A percentile compares a stretch with the other conserved stretches of the same genome.
Conservation (phyloP, 2,113 vertebrate genomes). For the human (Homo sapiens) region DNA sequence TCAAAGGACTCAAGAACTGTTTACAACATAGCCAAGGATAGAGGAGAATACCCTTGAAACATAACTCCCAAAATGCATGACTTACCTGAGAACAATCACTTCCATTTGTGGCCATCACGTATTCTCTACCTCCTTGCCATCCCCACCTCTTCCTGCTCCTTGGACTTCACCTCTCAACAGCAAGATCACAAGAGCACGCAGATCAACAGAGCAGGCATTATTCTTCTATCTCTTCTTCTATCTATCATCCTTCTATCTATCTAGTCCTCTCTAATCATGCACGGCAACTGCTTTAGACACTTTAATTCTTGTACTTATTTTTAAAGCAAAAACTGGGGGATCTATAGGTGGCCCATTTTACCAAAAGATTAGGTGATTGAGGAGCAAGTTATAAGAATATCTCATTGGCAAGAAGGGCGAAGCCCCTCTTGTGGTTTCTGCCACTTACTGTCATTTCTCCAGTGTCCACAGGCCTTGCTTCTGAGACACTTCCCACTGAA, state of each 20-base stretch:
- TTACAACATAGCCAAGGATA: not conserved
- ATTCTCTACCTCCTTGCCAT: not conserved
- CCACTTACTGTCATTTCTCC: not conserved
- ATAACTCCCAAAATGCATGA: not conserved
- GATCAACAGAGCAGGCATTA: not conserved
- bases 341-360: not conserved
- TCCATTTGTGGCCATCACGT: not conserved
- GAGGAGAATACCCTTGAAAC: not conserved
- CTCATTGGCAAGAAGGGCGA: not conserved
- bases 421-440: not conserved
- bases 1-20: not conserved
- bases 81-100: not conserved
- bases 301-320: conserved; percentile 26
- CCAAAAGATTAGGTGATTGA: not conserved
- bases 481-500: conserved; percentile 17
- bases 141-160: not conserved
- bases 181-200: not conserved
- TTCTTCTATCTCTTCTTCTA: not conserved
- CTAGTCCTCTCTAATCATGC: not conserved
- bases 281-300: not conserved
- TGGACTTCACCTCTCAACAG: not conserved
- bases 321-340: conserved; percentile 17
- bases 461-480: not conserved
- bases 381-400: not conserved
- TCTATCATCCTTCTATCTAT: too few relatives aligned